Percentiles rank a stretch among this genome's conserved stretches.
Evolutionary conservation across 1,140 invertebrate species (phyloP).

Genomic region (Drosophila pseudoobscura): DNA sequence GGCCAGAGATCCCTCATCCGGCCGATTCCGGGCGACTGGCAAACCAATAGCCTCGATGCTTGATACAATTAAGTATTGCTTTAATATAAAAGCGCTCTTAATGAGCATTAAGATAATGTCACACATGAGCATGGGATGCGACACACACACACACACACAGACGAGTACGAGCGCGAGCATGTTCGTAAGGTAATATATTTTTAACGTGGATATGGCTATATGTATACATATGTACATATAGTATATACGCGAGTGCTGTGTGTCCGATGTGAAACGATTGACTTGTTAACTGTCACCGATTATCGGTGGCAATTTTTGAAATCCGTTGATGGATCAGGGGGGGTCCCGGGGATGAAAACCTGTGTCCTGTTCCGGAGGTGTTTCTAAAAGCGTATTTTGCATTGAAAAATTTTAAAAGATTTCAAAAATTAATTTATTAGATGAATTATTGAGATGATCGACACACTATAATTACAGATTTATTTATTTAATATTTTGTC

Average conservation of each 20-base stretch:
- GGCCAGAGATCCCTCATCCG: too few species aligned
- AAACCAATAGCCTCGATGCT: conserved; percentile 37
- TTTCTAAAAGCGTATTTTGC: background rate
- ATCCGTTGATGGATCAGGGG: background rate
- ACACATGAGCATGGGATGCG: background rate
- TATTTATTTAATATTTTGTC: background rate
- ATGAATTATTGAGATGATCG: background rate
- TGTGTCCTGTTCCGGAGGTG: background rate
- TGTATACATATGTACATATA: too few species aligned
- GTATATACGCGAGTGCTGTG: background rate
- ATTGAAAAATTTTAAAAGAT: background rate
- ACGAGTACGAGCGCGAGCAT: background rate
- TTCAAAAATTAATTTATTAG: too few species aligned
- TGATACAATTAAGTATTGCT: conserved; percentile 53
- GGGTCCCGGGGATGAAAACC: background rate
- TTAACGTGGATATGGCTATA: conserved; percentile 8
- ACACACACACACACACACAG: background rate
- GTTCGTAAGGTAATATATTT: background rate
- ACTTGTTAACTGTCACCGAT: conserved; percentile 70
- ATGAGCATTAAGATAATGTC: conserved; percentile 63
- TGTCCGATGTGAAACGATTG: conserved; percentile 46
- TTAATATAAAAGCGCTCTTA: conserved; percentile 57
- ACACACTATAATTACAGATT: background rate
- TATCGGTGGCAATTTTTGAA: conserved; percentile 59
- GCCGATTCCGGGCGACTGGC: too few species aligned